Evolutionary conservation across 2,113 vertebrate species (phyloP), one percentile per base, ranked within the genome.

Genomic region (Ammodytes dubius): DNA sequence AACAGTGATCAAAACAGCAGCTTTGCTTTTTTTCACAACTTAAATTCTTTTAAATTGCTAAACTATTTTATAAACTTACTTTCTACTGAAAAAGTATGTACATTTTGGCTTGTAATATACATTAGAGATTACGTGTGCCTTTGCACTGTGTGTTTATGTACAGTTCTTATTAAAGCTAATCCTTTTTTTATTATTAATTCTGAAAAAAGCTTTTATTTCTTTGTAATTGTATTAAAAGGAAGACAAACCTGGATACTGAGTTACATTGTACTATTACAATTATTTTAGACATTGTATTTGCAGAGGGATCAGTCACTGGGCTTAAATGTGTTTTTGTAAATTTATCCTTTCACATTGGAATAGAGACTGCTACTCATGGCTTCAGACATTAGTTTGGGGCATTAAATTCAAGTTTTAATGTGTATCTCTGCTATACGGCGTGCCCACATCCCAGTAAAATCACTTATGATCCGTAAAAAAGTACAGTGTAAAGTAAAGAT

Each of bases 111-210:
- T 91, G 88, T 95, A 92, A 87, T 86, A 91, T 92, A 94, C 68
- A 72, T 84, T 92, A 93, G 89, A 93, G 88, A 89, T 81, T 60
- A 90, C 79, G 87, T 88, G 90, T 93, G 92, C 92, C 89, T 92
- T 94, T 94, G 94, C 94, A 94, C 93, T 85, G 87, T 93, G 88
- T 92, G 90, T 94, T 93, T 92, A 90, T 95, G 95, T 95, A 95
- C 94, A 95, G 94, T 95, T 95, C 82, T 79, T 94, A 95, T 94
- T 95, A 95, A 95, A 95, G 90, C 85, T 91, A 88, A 94, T 93
- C 83, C 52, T 93, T 95, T 94, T 90, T 87, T 93, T 94, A 94
- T 95, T 91, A 86, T 94, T 94, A 86, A 90, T 90, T 87, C 80
- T 82, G 81, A 86, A 82, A 74, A 71, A 61, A 57, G 42, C 19